phyloP scores from a whole-genome alignment of 2,797 vertebrate genomes.

The Simalia tracyae region DNA sequence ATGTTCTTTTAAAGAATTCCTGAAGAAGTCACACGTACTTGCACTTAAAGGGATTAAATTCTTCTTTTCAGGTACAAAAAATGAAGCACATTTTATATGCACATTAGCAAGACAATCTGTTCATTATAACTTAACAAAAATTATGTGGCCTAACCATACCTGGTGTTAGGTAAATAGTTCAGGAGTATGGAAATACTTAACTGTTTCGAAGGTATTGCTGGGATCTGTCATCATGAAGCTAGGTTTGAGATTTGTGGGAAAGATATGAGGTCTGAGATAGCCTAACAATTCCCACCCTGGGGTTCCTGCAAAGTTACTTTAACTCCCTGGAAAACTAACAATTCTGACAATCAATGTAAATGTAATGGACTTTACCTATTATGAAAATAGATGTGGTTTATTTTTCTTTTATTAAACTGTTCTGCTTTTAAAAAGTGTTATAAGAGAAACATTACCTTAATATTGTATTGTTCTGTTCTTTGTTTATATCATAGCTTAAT shows the following conservation, averaged over 20 bases:
- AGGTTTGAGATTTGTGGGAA: neutral
- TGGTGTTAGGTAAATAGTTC: neutral
- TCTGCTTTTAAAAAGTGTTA: constrained; percentile 1
- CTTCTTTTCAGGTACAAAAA: neutral
- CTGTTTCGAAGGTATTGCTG: neutral
- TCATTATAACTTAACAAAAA: neutral
- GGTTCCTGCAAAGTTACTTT: neutral
- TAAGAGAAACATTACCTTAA: constrained; percentile 21
- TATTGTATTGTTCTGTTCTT: constrained; percentile 30
- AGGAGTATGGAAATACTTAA: neutral
- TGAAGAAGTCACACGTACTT: neutral
- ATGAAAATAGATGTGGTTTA: neutral
- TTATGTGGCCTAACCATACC: neutral
- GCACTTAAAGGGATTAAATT: neutral
- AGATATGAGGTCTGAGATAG: neutral
- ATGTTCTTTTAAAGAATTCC: neutral
- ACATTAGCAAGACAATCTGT: neutral
- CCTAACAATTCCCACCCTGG: neutral
- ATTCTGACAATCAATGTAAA: neutral
- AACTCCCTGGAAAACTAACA: neutral
- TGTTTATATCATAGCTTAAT: constrained; percentile 28
- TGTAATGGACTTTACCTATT: neutral
- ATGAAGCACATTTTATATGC: neutral
- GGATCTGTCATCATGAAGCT: neutral
- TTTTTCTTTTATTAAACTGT: neutral